phyloP scores from a whole-genome alignment of 2,113 vertebrate genomes.

The Sphaerodactylus townsendi region DNA sequence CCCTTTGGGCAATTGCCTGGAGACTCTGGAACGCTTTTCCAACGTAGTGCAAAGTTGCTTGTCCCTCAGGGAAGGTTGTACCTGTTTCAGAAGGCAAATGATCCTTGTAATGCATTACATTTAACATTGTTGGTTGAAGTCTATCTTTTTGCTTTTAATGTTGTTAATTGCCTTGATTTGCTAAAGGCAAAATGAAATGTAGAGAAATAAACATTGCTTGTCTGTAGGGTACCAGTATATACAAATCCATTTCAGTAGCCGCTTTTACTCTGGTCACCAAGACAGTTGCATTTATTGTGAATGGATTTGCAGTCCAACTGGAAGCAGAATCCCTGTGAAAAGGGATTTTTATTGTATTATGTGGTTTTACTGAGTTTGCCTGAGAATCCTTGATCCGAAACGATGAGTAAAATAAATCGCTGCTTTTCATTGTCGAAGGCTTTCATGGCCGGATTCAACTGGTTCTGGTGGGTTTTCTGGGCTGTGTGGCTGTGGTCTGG shows the following conservation, averaged over 20 bases:
- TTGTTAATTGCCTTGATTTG: background rate
- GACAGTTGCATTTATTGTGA: background rate
- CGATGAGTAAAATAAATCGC: too few species aligned
- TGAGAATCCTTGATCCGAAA: constrained; percentile 5
- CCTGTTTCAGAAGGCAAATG: background rate
- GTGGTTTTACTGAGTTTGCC: constrained; percentile 28
- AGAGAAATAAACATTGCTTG: background rate
- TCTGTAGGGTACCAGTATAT: background rate
- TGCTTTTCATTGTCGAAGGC: too few species aligned
- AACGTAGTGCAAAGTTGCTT: background rate
- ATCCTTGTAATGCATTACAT: too few species aligned
- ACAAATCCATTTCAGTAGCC: background rate
- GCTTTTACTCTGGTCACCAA: background rate
- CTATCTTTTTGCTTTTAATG: background rate
- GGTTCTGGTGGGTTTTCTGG: too few species aligned
- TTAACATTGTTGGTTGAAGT: background rate
- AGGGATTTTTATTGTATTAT: background rate
- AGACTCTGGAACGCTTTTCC: background rate
- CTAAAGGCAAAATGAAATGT: background rate
- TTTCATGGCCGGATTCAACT: too few species aligned
- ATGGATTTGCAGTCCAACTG: background rate
- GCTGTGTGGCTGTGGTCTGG: too few species aligned
- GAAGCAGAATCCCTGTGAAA: background rate
- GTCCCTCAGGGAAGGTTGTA: background rate
- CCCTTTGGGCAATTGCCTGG: background rate